Evolutionary conservation across 1,140 invertebrate species (phyloP), one percentile per base, ranked within the genome.

Genomic region (Dendroctonus ponderosae): DNA sequence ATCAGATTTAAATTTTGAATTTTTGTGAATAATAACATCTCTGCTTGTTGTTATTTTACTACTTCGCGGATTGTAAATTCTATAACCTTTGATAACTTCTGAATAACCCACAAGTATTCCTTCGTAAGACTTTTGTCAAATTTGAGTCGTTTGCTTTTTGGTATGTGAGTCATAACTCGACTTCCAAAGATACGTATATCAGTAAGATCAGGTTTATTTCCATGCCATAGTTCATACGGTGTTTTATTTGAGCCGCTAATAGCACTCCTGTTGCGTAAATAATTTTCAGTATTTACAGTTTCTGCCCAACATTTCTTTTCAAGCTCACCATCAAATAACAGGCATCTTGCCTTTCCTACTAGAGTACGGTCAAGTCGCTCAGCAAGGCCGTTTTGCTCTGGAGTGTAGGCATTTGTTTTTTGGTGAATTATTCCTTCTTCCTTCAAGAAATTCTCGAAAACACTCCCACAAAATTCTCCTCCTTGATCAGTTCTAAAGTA

Each of bases 281-380:
- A 51, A 40, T 38, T 41, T 9, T 79, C 81, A 46, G 75, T 79
- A 50, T 71, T 63, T 0, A 77, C 69, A 37, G 79, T 77, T 62
- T 81, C 79, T n/a, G 75, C 76, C 79, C 79, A 82, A 67, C 76
- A 77, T 6, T 39, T 52, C 42, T 72, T 69, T 7, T 53, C 46
- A 15, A 82, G 48, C 6, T 68, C 46, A 41, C 69, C 67, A 61
- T 80, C 72, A 15, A 70, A 48, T 7, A 82, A 43, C 69, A 81
- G 67, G 51, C 74, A 69, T 59, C 75, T 68, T 14, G 78, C 77
- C 57, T 69, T 74, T 14, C 79, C 74, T 2, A 73, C 60, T 6
- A 81, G 8, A 6, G 51, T 67, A 9, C 48, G 8, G 46, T 68
- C 49, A 11, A 64, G 7, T 14, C 62, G 4, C 48, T 65, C 53